Base-by-base conservation (phyloP, 1,140 invertebrate species). In the Musca domestica region DNA sequence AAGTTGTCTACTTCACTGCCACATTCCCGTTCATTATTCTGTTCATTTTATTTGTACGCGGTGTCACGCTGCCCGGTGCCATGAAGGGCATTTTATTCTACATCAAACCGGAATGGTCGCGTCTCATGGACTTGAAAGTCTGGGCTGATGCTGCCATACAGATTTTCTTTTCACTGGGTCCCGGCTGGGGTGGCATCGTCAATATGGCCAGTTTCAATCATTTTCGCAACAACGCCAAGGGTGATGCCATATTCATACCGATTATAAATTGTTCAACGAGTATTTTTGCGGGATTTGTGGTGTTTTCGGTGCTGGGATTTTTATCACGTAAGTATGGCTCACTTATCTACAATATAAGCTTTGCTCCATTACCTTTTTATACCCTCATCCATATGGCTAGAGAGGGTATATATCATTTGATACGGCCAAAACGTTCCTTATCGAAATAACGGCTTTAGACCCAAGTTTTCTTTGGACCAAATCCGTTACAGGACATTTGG, bases 251-350 rank as follows among this genome's bases (percentile, higher is more conserved):
- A 71, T 80, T 90, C 65, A 89, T 91, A 49, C 88, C 90, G 0
- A 76, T 89, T 9, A 86, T 96, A 2, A 96, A 96, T 82, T 91
- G 91, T 72, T 90, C 91, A 20, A 96, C 95, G 0, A 96, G 93
- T 79, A 89, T 98, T 68, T 95, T 94, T 83, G 93, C 94, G 17
- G 95, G 95, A 0, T 93, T 97, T 74, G 95, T 96, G 3, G 94
- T 98, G 20, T 98, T 98, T 83, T 94, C 94, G 0, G 95, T 95
- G 64, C 84, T 98, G 12, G 96, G 96, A 1, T 98, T 95, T 79
- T 95, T 97, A 87, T 88, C 93, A 9, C 23, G 76, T 81, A 64
- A 73, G 67, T 61, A 12, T 58, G 19, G n/a, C n/a, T n/a, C n/a
- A n/a, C n/a, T n/a, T n/a, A n/a, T n/a, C n/a, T n/a, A n/a, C n/a